These are phyloP conservation scores for Drosophila obscura DNA, from an alignment of 1,140 invertebrate genomes.

Conservation along the genomic window DNA sequence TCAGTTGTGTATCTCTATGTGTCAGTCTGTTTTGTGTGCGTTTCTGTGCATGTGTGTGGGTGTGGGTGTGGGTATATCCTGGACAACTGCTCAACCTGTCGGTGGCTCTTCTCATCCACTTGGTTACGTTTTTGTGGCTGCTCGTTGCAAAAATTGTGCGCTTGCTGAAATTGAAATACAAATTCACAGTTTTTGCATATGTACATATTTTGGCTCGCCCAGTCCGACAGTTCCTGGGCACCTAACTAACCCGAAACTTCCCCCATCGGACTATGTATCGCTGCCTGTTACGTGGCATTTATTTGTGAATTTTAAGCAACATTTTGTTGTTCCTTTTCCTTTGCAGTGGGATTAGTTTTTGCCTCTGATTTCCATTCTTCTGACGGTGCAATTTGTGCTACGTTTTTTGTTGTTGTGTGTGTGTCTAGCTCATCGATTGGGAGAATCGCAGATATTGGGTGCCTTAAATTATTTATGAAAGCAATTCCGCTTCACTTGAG, in stretches of 20 bases:
- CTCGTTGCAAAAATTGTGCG: constrained; percentile 34
- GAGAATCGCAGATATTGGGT: constrained; percentile 24
- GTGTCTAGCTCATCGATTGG: constrained; percentile 36
- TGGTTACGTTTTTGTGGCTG: constrained; percentile 54
- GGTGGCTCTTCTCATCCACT: constrained; percentile 54
- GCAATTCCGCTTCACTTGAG: no score
- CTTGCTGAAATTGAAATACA: constrained; percentile 67
- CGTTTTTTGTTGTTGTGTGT: not conserved
- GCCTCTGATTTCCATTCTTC: constrained; percentile 20
- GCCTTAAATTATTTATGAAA: no score
- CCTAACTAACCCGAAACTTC: constrained; percentile 33
- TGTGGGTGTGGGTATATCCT: constrained; percentile 4
- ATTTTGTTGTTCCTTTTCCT: constrained; percentile 31
- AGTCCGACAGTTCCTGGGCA: constrained; percentile 5
- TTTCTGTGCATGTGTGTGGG: not conserved
- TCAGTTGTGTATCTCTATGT: constrained; percentile 27
- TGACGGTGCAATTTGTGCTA: constrained; percentile 53
- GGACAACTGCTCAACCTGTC: constrained; percentile 65
- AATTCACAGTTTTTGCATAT: constrained; percentile 75
- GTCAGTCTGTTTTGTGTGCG: constrained; percentile 18
- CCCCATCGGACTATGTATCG: constrained; percentile 14
- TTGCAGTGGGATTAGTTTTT: constrained; percentile 36
- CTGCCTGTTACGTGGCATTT: constrained; percentile 41
- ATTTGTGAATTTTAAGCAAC: constrained; percentile 62
- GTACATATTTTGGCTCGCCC: constrained; percentile 22